Base-by-base conservation (phyloP, 2,888 invertebrate genomes). In the Leistus spinibarbis region DNA sequence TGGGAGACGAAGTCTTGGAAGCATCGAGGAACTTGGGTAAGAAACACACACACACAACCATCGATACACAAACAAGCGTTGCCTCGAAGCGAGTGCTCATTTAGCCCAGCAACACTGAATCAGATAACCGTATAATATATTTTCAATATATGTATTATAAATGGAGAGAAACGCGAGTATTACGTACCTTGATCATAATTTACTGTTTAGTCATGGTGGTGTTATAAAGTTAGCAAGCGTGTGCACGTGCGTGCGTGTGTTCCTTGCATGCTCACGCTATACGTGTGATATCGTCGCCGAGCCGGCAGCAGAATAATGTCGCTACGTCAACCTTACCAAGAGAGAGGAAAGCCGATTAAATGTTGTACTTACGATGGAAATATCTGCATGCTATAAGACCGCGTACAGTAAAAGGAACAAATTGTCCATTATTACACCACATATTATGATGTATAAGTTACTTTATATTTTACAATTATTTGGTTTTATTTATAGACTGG, bases 41-140 rank as follows among this genome's bases (percentile, higher is more conserved):
- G 60, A 60, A 60, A 13, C 17, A 5, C 17, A 40, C 60, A 60
- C 60, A 20, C 60, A 19, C 16, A 22, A n/a, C n/a, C 17, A 60
- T 60, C 20, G 20, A 17, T 20, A 22, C 60, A 20, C 20, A 22
- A 60, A 20, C 60, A 22, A 20, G 20, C 60, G 22, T 60, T 60
- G 60, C 60, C 60, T 60, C 60, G 22, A 22, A 60, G 60, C 60
- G 20, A 60, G 60, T 60, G 60, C 20, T 60, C 60, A 60, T 60
- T 16, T 60, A 60, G 16, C 60, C 10, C 40, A 1, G 40, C n/a
- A 60, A 60, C 20, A 17, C 60, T 19, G 60, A 22, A 60, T 60
- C 60, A 60, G 60, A 60, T 60, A 60, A 19, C 60, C 60, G 60
- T 60, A 40, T 40, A 60, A 60, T 60, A 60, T 60, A 60, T 60